phyloP scores from a whole-genome alignment of 2,888 invertebrate genomes.

The Dolichopus griseipennis region DNA sequence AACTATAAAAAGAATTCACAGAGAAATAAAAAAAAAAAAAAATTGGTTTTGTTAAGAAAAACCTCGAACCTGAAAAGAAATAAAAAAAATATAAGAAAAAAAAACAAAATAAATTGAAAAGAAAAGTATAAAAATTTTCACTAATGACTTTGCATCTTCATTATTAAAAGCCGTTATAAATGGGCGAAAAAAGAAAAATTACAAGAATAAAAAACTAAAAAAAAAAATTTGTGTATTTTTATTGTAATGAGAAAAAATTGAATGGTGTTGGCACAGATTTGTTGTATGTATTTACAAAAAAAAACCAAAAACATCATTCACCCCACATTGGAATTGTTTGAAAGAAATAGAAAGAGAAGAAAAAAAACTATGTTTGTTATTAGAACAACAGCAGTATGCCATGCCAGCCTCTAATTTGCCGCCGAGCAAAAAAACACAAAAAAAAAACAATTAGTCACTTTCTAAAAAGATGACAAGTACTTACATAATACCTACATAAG shows the following conservation, averaged over 20 bases:
- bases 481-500: too few relatives aligned
- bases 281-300: not conserved
- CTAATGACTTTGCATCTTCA: slow-evolving; percentile 1
- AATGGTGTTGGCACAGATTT: slow-evolving; percentile 3
- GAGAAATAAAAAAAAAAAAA: too few relatives aligned
- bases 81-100: too few relatives aligned
- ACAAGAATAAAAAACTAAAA: too few relatives aligned
- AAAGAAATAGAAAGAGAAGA: not conserved
- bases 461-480: too few relatives aligned
- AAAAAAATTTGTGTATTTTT: not conserved
- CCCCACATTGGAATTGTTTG: not conserved
- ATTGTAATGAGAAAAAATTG: not conserved
- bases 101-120: not conserved
- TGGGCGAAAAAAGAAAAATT: too few relatives aligned
- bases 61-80: too few relatives aligned
- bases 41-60: not conserved
- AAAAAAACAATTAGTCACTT: too few relatives aligned
- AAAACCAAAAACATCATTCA: not conserved
- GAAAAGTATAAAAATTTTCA: slow-evolving; percentile 1
- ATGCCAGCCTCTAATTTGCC: too few relatives aligned
- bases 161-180: not conserved
- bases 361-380: too few relatives aligned
- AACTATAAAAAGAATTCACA: not conserved
- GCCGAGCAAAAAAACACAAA: too few relatives aligned
- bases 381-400: too few relatives aligned